Conservation (phyloP, 2,888 invertebrate species). For the Nemotelus pantherinus region DNA sequence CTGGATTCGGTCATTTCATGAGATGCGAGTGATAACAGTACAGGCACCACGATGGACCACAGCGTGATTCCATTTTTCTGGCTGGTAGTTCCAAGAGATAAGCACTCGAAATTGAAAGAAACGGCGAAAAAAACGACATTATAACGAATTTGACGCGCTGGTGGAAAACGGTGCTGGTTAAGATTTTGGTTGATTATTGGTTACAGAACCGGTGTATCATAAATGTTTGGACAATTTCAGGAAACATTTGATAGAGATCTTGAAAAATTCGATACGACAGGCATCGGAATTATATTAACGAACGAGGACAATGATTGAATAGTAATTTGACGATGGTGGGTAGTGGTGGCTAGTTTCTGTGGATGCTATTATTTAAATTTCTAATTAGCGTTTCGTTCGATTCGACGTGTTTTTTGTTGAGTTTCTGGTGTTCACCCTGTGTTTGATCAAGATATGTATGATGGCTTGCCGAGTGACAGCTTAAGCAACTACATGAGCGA, state of each 20-base stretch:
- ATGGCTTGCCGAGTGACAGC: slow-evolving; percentile 1
- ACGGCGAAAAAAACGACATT: not conserved
- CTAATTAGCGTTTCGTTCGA: not conserved
- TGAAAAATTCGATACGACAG: not conserved
- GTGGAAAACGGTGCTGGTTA: not conserved
- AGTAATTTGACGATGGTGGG: slow-evolving; percentile 7
- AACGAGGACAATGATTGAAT: not conserved
- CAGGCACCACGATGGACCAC: slow-evolving; percentile 14
- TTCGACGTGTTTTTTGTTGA: not conserved
- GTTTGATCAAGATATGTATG: slow-evolving; percentile 12
- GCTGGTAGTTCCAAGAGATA: not conserved
- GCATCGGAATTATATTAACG: not conserved
- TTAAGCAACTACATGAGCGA: not conserved
- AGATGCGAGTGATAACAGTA: slow-evolving; percentile 7
- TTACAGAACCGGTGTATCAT: not conserved
- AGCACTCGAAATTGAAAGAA: not conserved
- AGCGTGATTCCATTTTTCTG: slow-evolving; percentile 10
- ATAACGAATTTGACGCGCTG: not conserved
- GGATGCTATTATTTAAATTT: not conserved
- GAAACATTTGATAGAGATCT: slow-evolving; percentile 22
- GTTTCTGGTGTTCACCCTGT: not conserved
- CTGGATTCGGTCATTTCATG: slow-evolving; percentile 13
- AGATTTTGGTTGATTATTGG: not conserved
- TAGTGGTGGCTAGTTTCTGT: not conserved
- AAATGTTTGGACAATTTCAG: slow-evolving; percentile 4